Percentiles rank a stretch among this genome's conserved stretches.
Evolutionary conservation across 1,140 invertebrate species (phyloP).

Genomic region (Polyergus mexicanus): DNA sequence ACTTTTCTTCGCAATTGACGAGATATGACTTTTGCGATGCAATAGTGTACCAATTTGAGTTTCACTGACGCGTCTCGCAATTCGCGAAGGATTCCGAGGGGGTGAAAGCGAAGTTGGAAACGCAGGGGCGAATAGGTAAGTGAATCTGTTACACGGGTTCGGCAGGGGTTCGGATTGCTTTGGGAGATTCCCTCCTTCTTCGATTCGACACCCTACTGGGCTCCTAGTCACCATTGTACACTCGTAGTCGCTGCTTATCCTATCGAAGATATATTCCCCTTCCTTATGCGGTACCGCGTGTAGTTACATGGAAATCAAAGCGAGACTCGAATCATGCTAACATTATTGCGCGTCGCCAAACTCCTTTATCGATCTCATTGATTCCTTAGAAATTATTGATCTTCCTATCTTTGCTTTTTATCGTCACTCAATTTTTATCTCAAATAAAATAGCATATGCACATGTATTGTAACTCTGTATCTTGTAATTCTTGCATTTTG

Average conservation of each 20-base stretch:
- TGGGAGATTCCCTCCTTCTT: constrained; percentile 70
- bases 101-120: constrained; percentile 55
- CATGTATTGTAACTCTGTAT: background rate
- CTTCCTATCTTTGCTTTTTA: background rate
- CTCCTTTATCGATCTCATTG: background rate
- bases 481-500: background rate
- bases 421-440: background rate
- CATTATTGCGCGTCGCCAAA: constrained; percentile 16
- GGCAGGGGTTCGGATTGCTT: constrained; percentile 76
- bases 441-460: background rate
- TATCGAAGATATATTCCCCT: constrained; percentile 34
- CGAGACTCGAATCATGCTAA: background rate
- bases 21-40: constrained; percentile 18
- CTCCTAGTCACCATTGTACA: constrained; percentile 17
- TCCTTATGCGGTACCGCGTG: constrained; percentile 10
- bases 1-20: background rate
- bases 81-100: constrained; percentile 66
- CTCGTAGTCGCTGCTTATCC: constrained; percentile 56
- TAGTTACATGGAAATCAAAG: constrained; percentile 63
- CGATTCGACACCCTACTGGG: constrained; percentile 29
- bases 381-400: background rate
- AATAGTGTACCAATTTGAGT: constrained; percentile 61
- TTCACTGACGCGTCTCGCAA: constrained; percentile 60
- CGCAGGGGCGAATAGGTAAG: constrained; percentile 76
- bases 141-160: constrained; percentile 77